phyloP scores from a whole-genome alignment of 2,113 vertebrate species.

The Petroica traversi region DNA sequence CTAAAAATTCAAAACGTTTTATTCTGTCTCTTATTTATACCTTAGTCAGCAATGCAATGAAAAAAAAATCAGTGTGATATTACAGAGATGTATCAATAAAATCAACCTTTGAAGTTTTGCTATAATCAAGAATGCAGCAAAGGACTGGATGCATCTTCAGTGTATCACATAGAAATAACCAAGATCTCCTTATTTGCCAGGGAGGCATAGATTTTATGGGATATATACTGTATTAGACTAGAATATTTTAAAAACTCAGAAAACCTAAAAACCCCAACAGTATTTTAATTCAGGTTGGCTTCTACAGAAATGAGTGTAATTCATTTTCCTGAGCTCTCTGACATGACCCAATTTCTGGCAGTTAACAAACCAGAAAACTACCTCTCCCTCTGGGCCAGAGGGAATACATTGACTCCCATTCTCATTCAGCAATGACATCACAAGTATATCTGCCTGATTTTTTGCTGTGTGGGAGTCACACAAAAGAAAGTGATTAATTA shows the following conservation, averaged over 20 bases:
- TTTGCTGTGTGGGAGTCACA: background rate
- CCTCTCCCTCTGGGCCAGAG: background rate
- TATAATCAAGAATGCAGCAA: background rate
- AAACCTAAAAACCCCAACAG: too few relatives aligned
- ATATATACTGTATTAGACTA: background rate
- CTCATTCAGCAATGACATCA: background rate
- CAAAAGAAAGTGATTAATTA: background rate
- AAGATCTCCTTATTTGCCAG: background rate
- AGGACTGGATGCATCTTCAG: background rate
- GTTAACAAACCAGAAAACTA: background rate
- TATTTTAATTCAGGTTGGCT: background rate
- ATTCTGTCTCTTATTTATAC: background rate
- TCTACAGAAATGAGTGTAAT: background rate
- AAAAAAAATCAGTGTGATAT: background rate
- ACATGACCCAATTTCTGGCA: background rate
- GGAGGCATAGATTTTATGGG: background rate
- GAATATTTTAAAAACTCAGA: background rate
- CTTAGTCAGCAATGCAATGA: background rate
- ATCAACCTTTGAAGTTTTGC: background rate
- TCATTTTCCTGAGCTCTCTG: background rate
- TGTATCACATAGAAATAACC: background rate
- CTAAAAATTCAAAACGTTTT: background rate
- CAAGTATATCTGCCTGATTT: background rate
- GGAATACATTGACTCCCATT: background rate
- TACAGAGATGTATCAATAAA: background rate